Base-by-base conservation (phyloP, 1,140 invertebrate species). In the Ooceraea biroi region DNA sequence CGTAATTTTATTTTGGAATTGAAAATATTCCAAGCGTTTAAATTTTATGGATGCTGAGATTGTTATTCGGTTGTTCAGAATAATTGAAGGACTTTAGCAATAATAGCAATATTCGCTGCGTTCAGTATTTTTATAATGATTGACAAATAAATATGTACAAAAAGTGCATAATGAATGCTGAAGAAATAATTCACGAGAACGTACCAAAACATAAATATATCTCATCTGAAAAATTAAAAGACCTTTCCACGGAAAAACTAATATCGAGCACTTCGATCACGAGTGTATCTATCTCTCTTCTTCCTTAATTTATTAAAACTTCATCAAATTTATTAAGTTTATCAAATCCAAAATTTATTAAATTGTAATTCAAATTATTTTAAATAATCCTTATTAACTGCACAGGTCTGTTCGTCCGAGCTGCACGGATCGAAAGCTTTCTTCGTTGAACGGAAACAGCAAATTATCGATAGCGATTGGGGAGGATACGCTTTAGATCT, bases 381-480 rank as follows among this genome's bases (percentile, higher is more conserved):
- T 1, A 66, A 50, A 27, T 82, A 14, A 44, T 25, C 55, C 55
- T 19, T 25, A 0, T 27, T n/a, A 1, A 41, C 36, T 50, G 0
- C 14, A 10, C 44, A 87, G 58, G 57, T 25, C 44, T 60, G 7
- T 14, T 44, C 10, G 52, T 61, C 61, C 60, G 11, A 61, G 27
- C 44, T 22, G 41, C 68, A 44, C 25, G 17, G 4, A 76, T 57
- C 17, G 36, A 46, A 65, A 25, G 44, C 46, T 68, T 17, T 1
- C 57, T 41, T 48, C 36, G 5, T 22, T 41, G 76, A 89, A 0
- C 57, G 74, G 25, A 72, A 57, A 73, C 60, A 69, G 25, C 73
- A 30, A 41, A 77, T 86, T 71, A 74, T 82, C 14, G 57, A 85
- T 36, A 89, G 72, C 30, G 82, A 83, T 63, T 92, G 91, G 91